Evolutionary conservation across 2,113 vertebrate genomes (phyloP), one percentile per base, ranked within the genome.

Genomic region (Trichomycterus rosablanca): DNA sequence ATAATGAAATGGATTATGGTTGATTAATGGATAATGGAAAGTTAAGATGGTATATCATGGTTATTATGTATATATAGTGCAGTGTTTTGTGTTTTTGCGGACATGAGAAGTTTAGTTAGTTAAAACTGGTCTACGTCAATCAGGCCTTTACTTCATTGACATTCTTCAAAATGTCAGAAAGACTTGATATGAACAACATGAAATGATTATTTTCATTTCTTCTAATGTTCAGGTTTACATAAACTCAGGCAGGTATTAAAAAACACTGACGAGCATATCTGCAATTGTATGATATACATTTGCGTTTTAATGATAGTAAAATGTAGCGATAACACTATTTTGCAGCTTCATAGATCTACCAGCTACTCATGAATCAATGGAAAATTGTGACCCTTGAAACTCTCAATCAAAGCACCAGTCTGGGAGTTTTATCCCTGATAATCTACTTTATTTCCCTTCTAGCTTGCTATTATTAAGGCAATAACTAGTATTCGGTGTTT

Each of bases 281-380:
- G 26, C 50, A 60, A 46, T 18, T 59, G 22, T 60, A 40, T 70
- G 67, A 74, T 74, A 42, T 59, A 73, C 76, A 78, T 78, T 76
- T 67, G 59, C 53, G 42, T 54, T 63, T 65, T 80, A 81, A 81
- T 67, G 82, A 80, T 30, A 59, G 39, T 46, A 80, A 75, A 81
- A 75, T 71, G 84, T 86, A 87, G 83, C 28, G 78, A 80, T 89
- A 89, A 88, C 87, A 89, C 84, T 86, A 88, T 89, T 89, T 83
- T 70, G 77, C 78, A 70, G 84, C 80, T 78, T 82, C 82, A n/a
- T n/a, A 86, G 72, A 65, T 78, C 69, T 76, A 59, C 28, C 19
- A 77, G 67, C 75, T 68, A 22, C 50, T 77, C 73, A 60, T 59
- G 64, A 80, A 79, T 73, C 66, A 83, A 73, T 54, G 44, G 74